phyloP scores from a whole-genome alignment of 2,797 vertebrate genomes.

The Euphonia xanthogaster region DNA sequence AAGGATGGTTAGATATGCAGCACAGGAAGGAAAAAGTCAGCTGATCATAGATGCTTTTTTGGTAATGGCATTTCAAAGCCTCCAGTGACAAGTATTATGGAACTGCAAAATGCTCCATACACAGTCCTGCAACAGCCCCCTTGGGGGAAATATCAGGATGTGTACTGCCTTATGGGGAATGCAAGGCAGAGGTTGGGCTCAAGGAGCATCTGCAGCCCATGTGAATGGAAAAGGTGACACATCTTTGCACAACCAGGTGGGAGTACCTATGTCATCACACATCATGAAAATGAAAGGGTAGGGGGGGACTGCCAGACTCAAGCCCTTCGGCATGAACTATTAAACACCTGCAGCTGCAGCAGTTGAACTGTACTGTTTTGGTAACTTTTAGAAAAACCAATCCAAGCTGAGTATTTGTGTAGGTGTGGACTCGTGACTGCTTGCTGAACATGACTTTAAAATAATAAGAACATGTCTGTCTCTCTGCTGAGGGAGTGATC shows the following conservation, averaged over 20 bases:
- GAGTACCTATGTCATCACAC: background rate
- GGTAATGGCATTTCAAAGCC: background rate
- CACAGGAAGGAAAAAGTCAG: background rate
- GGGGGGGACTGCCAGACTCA: background rate
- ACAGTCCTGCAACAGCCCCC: background rate
- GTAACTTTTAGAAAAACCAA: background rate
- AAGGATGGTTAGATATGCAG: background rate
- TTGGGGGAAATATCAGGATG: background rate
- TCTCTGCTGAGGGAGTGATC: background rate
- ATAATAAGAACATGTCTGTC: background rate
- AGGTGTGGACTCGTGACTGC: background rate
- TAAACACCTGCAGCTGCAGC: background rate
- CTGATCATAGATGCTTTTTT: background rate
- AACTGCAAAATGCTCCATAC: background rate
- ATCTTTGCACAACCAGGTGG: background rate
- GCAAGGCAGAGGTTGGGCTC: background rate
- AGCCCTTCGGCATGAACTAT: background rate
- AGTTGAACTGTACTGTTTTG: background rate
- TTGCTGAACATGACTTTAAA: background rate
- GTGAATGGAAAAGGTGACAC: background rate
- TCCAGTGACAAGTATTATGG: background rate
- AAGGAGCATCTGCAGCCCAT: background rate
- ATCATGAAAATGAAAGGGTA: background rate
- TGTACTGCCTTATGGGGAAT: background rate
- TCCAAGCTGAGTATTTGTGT: background rate